Evolutionary conservation across 2,113 vertebrate genomes (phyloP).

Genomic region (Nycticebus coucang): DNA sequence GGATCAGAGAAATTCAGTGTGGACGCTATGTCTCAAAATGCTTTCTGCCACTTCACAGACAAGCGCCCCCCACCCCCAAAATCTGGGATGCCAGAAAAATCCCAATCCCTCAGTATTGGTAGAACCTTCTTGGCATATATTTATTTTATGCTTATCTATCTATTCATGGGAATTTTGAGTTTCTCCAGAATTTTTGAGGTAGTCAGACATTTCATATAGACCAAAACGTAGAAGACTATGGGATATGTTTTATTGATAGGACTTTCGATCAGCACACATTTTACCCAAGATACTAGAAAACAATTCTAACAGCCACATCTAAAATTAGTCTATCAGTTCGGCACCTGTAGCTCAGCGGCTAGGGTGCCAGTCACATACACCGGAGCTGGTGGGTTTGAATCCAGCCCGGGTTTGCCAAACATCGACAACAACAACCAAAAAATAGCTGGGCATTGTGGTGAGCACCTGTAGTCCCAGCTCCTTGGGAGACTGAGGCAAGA

Average conservation of each 20-base stretch:
- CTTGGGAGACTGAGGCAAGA: too few relatives aligned
- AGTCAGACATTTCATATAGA: neutral
- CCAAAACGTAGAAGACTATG: neutral
- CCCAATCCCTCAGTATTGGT: neutral
- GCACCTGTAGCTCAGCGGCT: too few relatives aligned
- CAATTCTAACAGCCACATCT: neutral
- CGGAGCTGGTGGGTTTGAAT: too few relatives aligned
- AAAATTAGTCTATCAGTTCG: neutral
- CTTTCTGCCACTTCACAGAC: neutral
- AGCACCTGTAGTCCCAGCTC: too few relatives aligned
- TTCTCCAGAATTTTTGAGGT: neutral
- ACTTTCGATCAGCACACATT: neutral
- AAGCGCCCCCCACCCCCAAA: neutral
- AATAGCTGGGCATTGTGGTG: too few relatives aligned
- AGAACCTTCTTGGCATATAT: neutral
- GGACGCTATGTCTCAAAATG: neutral
- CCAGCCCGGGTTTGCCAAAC: too few relatives aligned
- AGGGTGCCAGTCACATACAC: too few relatives aligned
- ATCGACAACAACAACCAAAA: too few relatives aligned
- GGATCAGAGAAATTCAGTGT: neutral
- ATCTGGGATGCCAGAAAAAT: neutral
- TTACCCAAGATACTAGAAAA: neutral
- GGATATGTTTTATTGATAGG: neutral
- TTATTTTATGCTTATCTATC: neutral
- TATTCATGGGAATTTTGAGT: neutral